A percentile compares a stretch with the other conserved stretches of the same genome.
These are phyloP conservation scores for Penaeus indicus DNA, from an alignment of 1,140 invertebrate genomes.

Conservation along the genomic window DNA sequence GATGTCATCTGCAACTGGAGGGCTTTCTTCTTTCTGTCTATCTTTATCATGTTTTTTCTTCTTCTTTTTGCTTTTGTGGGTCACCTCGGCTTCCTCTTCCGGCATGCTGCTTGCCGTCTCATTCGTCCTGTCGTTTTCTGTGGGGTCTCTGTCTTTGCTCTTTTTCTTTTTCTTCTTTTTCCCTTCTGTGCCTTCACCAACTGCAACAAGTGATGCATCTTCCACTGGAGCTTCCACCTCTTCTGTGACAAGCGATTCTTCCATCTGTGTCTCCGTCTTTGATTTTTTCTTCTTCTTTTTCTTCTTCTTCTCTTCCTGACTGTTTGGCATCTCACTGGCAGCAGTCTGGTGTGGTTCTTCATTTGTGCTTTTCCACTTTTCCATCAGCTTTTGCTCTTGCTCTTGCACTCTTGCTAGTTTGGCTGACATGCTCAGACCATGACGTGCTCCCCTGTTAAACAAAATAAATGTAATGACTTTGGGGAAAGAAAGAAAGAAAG, in stretches of 20 bases:
- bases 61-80: no score
- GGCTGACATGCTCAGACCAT: slow-evolving; percentile 70
- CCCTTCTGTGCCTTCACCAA: neutral
- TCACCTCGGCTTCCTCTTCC: no score
- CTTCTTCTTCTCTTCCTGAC: slow-evolving; percentile 1
- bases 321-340: neutral
- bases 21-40: no score
- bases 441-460: slow-evolving; percentile 69
- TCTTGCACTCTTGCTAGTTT: slow-evolving; percentile 69
- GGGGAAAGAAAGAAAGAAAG: neutral
- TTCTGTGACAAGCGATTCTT: neutral
- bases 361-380: slow-evolving; percentile 34
- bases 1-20: no score
- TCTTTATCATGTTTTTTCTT: no score
- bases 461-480: slow-evolving; percentile 20
- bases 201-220: neutral
- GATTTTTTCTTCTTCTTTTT: neutral
- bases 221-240: neutral
- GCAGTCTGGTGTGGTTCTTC: neutral
- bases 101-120: no score
- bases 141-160: neutral
- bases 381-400: slow-evolving; percentile 68
- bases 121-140: neutral
- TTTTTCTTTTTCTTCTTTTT: neutral
- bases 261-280: neutral